These are phyloP conservation scores for Tachycineta bicolor DNA, from an alignment of 2,113 vertebrate species.

Conservation along the genomic window DNA sequence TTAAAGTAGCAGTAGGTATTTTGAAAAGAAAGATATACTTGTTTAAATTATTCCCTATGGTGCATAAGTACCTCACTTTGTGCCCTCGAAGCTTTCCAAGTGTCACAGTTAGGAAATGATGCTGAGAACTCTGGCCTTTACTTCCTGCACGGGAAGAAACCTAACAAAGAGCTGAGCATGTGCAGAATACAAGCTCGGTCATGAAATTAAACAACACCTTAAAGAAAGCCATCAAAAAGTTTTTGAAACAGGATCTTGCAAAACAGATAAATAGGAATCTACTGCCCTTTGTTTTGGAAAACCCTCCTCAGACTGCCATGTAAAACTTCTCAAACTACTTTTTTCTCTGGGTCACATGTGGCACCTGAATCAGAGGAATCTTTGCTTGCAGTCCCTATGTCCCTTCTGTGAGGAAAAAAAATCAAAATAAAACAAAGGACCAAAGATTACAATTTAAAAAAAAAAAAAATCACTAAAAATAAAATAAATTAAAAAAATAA, in stretches of 20 bases:
- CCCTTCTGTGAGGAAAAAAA: not conserved
- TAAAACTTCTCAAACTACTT: not conserved
- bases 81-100: slow-evolving; percentile 42
- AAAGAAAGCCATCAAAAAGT: not conserved
- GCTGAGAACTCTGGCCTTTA: not conserved
- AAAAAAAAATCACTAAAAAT: not conserved
- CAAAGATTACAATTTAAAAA: not conserved
- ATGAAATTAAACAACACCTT: not conserved
- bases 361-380: not conserved
- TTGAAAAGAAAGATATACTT: slow-evolving; percentile 37
- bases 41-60: slow-evolving; percentile 35
- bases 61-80: slow-evolving; percentile 12
- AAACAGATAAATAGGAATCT: not conserved
- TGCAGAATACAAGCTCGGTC: not conserved
- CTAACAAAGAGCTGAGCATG: not conserved
- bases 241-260: not conserved
- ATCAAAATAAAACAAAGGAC: not conserved
- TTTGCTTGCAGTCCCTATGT: not conserved
- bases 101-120: not conserved
- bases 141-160: not conserved
- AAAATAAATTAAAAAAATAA: too few species aligned
- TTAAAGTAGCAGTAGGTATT: slow-evolving; percentile 47
- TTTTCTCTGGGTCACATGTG: not conserved
- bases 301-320: not conserved
- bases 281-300: not conserved